Conservation (phyloP, 2,797 vertebrate species). For the Numenius phaeopus region DNA sequence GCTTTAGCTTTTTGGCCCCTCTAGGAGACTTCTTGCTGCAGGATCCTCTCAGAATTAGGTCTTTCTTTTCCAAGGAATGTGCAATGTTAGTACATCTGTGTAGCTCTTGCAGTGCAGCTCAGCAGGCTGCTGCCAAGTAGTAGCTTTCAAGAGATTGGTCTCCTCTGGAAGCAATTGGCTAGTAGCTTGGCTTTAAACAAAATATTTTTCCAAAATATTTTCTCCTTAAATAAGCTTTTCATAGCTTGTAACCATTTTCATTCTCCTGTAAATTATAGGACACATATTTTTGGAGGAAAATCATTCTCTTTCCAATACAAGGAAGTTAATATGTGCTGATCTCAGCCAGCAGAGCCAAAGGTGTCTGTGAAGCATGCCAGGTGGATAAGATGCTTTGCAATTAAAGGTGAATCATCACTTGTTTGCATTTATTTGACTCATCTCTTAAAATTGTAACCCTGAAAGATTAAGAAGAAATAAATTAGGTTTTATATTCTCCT, state of each 20-base stretch:
- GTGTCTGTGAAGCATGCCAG: not conserved
- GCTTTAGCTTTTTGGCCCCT: not conserved
- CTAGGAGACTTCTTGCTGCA: not conserved
- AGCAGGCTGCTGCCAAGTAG: slow-evolving; percentile 35
- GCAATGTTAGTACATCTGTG: not conserved
- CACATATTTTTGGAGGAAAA: not conserved
- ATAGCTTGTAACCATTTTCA: not conserved
- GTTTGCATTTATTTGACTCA: slow-evolving; percentile 27
- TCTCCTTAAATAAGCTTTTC: slow-evolving; percentile 27
- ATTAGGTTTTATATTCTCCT: not conserved
- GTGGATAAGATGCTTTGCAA: slow-evolving; percentile 7
- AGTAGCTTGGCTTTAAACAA: not conserved
- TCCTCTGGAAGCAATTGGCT: slow-evolving; percentile 31
- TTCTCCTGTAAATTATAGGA: slow-evolving; percentile 13
- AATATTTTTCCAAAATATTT: slow-evolving; percentile 9
- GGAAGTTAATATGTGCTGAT: slow-evolving; percentile 22
- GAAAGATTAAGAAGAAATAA: slow-evolving; percentile 16
- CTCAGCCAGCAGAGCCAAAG: not conserved
- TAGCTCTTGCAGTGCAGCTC: not conserved
- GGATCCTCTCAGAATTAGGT: slow-evolving; percentile 1
- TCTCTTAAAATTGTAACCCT: not conserved
- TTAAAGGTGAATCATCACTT: slow-evolving; percentile 39
- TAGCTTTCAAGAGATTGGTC: not conserved
- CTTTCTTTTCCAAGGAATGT: not conserved
- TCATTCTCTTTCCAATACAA: not conserved